These are phyloP conservation scores for Xerus inauris DNA, from an alignment of 2,113 vertebrate genomes.

Conservation along the genomic window DNA sequence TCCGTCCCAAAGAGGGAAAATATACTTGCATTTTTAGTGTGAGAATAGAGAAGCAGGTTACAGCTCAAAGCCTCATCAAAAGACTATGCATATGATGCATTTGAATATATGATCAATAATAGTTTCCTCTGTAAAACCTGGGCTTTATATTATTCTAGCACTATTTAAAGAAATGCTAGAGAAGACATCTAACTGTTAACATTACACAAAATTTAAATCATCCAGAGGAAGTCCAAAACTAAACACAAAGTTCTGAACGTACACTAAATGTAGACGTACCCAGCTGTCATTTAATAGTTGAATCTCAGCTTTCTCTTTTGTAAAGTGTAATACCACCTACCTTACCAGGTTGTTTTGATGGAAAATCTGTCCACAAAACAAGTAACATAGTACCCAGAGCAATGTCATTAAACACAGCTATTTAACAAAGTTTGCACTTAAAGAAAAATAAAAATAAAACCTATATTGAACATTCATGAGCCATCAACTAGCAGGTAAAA, in stretches of 20 bases:
- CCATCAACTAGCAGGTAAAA: background rate
- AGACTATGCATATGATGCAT: background rate
- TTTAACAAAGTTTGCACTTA: slow-evolving; percentile 6
- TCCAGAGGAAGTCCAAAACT: slow-evolving; percentile 5
- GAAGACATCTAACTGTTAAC: background rate
- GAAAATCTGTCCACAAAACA: background rate
- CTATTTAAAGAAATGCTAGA: slow-evolving; percentile 21
- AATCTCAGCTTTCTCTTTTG: background rate
- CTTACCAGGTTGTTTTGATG: background rate
- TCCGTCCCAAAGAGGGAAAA: background rate
- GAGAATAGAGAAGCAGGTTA: background rate
- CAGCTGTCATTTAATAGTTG: background rate
- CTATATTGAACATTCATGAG: background rate
- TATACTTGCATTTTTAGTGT: slow-evolving; percentile 20
- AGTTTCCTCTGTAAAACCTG: slow-evolving; percentile 1
- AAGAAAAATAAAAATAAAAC: slow-evolving; percentile 45
- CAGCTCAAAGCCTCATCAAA: background rate
- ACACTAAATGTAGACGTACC: background rate
- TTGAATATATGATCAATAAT: background rate
- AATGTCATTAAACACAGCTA: background rate
- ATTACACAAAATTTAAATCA: background rate
- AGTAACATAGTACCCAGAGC: background rate
- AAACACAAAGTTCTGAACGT: background rate
- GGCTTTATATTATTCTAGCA: background rate
- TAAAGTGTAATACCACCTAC: background rate